Evolutionary conservation across 2,888 invertebrate genomes (phyloP).

Genomic region (Polymixis flavicincta): DNA sequence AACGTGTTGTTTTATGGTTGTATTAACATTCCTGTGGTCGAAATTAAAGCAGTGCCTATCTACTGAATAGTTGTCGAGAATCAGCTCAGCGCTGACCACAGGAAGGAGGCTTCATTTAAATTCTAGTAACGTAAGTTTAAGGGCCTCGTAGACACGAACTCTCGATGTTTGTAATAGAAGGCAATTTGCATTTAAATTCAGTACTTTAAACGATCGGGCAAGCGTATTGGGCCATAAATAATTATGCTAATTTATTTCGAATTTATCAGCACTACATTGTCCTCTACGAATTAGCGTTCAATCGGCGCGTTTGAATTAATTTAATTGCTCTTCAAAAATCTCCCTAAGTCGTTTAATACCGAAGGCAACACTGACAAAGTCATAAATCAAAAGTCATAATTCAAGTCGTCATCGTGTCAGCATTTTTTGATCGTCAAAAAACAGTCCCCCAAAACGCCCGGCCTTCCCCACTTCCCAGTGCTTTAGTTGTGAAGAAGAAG

Average conservation of each 20-base stretch:
- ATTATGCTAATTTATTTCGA: conserved; percentile 59
- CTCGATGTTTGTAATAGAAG: conserved; percentile 68
- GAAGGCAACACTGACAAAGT: conserved; percentile 32
- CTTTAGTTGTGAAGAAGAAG: too few relatives aligned
- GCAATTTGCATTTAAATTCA: conserved; percentile 71
- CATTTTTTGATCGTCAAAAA: too few relatives aligned
- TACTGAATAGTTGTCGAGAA: conserved; percentile 43
- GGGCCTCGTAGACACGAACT: conserved; percentile 70
- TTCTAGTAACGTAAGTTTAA: conserved; percentile 63
- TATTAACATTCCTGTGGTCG: conserved; percentile 56
- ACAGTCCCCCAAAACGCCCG: too few relatives aligned
- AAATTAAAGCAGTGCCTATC: conserved; percentile 53
- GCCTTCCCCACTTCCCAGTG: too few relatives aligned
- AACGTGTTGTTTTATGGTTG: conserved; percentile 43
- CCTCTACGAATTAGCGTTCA: conserved; percentile 45
- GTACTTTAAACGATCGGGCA: conserved; percentile 64
- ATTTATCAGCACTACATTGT: conserved; percentile 56
- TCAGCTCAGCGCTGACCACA: conserved; percentile 58
- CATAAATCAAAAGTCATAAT: too few relatives aligned
- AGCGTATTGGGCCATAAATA: conserved; percentile 56
- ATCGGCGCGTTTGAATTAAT: conserved; percentile 32
- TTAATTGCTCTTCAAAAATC: conserved; percentile 35
- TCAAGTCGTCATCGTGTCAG: too few relatives aligned
- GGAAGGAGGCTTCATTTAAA: conserved; percentile 66
- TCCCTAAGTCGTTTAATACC: conserved; percentile 42